A percentile compares a stretch with the other conserved stretches of the same genome.
phyloP scores from a whole-genome alignment of 1,140 invertebrate genomes.

The Adelges cooleyi region DNA sequence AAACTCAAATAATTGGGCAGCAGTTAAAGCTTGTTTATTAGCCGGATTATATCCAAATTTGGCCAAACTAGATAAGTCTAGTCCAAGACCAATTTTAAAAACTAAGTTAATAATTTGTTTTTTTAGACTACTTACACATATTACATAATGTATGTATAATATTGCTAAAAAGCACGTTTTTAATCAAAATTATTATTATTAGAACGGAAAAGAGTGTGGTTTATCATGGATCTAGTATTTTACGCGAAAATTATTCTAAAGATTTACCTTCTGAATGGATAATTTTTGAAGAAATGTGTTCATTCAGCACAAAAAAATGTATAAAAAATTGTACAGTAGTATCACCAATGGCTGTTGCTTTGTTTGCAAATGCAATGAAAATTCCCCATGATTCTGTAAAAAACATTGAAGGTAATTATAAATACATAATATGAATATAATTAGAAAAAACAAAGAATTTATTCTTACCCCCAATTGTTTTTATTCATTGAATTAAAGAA shows the following conservation, averaged over 20 bases:
- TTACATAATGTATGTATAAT: background rate
- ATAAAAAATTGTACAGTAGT: slow-evolving; percentile 65
- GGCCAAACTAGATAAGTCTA: slow-evolving; percentile 52
- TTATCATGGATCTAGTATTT: slow-evolving; percentile 61
- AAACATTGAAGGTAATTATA: slow-evolving; percentile 40
- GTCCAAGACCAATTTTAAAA: slow-evolving; percentile 40
- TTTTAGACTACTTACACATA: background rate
- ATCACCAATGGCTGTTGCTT: slow-evolving; percentile 62
- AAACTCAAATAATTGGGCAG: slow-evolving; percentile 80
- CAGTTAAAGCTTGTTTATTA: slow-evolving; percentile 79
- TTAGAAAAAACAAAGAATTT: too few species aligned
- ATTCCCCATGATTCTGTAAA: slow-evolving; percentile 50
- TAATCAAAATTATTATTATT: slow-evolving; percentile 31
- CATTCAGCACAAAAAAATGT: slow-evolving; percentile 50
- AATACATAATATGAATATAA: too few species aligned
- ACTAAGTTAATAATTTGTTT: slow-evolving; percentile 44
- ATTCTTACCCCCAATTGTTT: too few species aligned
- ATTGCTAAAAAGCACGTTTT: background rate
- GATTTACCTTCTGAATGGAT: slow-evolving; percentile 67
- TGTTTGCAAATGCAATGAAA: slow-evolving; percentile 61
- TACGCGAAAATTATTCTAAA: slow-evolving; percentile 42
- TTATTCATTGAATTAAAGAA: too few species aligned
- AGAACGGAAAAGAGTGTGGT: slow-evolving; percentile 61
- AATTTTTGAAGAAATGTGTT: slow-evolving; percentile 70
- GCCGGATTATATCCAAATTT: slow-evolving; percentile 82